These are phyloP conservation scores for Neodiprion pinetum DNA, from an alignment of 1,140 invertebrate species.

Conservation along the genomic window DNA sequence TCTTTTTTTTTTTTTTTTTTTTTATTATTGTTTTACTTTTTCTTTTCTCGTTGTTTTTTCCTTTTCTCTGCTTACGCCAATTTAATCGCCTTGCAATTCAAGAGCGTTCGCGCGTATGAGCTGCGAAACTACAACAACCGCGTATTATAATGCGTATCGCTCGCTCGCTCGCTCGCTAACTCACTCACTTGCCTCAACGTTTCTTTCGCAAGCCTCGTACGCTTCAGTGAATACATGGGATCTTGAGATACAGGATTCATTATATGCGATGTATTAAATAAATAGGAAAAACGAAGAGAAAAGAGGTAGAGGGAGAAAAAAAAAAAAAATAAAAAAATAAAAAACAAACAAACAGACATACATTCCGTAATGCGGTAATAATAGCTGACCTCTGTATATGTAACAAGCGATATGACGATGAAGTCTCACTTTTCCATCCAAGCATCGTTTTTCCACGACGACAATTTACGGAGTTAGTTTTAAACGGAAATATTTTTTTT, in stretches of 20 bases:
- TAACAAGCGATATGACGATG: background rate
- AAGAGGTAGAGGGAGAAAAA: too few species aligned
- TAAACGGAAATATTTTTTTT: too few species aligned
- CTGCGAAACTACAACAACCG: background rate
- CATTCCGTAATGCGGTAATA: slow-evolving; percentile 1
- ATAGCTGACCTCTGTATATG: background rate
- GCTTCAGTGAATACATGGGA: background rate
- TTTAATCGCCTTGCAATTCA: background rate
- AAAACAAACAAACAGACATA: background rate
- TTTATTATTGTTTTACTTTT: background rate
- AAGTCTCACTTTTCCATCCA: background rate
- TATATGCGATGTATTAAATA: background rate
- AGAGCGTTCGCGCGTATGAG: background rate
- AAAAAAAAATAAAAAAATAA: too few species aligned
- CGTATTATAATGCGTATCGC: background rate
- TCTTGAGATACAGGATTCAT: background rate
- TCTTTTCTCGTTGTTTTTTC: background rate
- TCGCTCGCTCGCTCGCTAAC: background rate
- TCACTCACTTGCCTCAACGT: background rate
- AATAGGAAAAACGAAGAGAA: too few species aligned
- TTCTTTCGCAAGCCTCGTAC: background rate
- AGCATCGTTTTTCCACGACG: too few species aligned
- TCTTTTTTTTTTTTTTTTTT: background rate
- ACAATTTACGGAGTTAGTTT: too few species aligned
- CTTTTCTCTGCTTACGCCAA: background rate